Base-by-base conservation (phyloP, 2,797 vertebrate species). In the Tapera naevia region DNA sequence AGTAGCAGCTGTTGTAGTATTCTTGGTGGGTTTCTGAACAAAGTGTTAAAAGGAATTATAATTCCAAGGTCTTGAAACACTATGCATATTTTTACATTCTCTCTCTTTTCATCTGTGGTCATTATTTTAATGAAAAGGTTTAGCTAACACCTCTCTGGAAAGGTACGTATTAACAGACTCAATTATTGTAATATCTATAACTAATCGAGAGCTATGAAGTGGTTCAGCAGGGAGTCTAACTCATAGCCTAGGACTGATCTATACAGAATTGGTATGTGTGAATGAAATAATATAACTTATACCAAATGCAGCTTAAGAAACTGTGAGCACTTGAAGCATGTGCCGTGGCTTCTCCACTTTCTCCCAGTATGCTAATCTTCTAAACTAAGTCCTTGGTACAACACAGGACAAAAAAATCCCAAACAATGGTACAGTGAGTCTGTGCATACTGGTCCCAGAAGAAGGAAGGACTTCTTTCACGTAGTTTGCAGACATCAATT, bases 121-220 rank as follows among this genome's bases (percentile, higher is more conserved):
- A 86, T 94, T 91, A 91, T 75, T 95, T 92, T 93, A 96, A 94
- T 89, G 73, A 92, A 65, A 72, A 80, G 37, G 70, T 93, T 93
- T 95, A 79, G 82, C 50, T 95, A 91, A 86, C 69, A 92, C 51
- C 87, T 86, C 25, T 1, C 87, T 70, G 89, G 80, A 91, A 96
- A 95, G 61, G 82, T 50, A 89, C 75, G 58, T 69, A 95, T 92
- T 93, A 96, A 79, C 87, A 89, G 75, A 83, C 33, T 18, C 58
- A 92, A 89, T 91, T 93, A 88, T 73, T 72, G 46, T 72, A 89
- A 93, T 86, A 96, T 75, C 86, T 80, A 79, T 80, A 92, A 74
- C 79, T 94, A 95, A 96, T 95, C 91, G 91, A 75, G 92, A 93
- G 87, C 89, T 94, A 66, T 66, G 72, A 94, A 94, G 85, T 74